Evolutionary conservation across 2,888 invertebrate genomes (phyloP), one percentile per base, ranked within the genome.

Genomic region (Megalurothrips usitatus): DNA sequence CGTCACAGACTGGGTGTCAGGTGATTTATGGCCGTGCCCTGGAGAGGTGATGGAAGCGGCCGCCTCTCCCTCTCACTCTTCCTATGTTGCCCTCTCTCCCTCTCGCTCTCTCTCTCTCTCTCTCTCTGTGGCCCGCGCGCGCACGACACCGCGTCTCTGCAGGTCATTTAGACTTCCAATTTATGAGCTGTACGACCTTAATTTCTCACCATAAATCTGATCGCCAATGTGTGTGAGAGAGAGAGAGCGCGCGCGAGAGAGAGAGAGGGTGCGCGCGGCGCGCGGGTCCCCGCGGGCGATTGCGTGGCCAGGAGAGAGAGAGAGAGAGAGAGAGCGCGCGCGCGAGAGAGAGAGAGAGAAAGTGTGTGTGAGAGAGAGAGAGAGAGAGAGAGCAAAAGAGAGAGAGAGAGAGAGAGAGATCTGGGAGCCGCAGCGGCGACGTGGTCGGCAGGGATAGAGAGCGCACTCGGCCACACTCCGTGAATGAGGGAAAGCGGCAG

Each of bases 161-260:
- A 23, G 68, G 68, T 68, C 68, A 68, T 68, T 68, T 68, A 68
- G 68, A 68, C 68, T 23, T 68, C 68, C 68, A 68, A 68, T 68
- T 68, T 68, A 68, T 68, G 68, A 68, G 68, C 68, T 68, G 68
- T 23, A 68, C 68, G 68, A 68, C 68, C 68, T 68, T 68, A 68
- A 68, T 68, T 68, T 68, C 68, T 68, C 68, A 11, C 68, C 68
- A 68, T 68, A 68, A 68, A 68, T 68, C 68, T 68, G 68, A 68
- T 68, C 68, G 68, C 68, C 68, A 68, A 52, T 52, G 52, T 52
- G 52, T 12, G n/a, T n/a, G 23, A 63, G 63, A 63, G 63, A 63
- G 63, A 8, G 63, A 63, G 68, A 68, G 68, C n/a, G 23, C 9
- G 68, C n/a, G 23, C 11, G 68, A 23, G 68, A 9, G 68, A 23